A percentile compares a stretch with the other conserved stretches of the same genome.
Evolutionary conservation across 1,140 invertebrate genomes (phyloP).

Genomic region (Globodera rostochiensis): DNA sequence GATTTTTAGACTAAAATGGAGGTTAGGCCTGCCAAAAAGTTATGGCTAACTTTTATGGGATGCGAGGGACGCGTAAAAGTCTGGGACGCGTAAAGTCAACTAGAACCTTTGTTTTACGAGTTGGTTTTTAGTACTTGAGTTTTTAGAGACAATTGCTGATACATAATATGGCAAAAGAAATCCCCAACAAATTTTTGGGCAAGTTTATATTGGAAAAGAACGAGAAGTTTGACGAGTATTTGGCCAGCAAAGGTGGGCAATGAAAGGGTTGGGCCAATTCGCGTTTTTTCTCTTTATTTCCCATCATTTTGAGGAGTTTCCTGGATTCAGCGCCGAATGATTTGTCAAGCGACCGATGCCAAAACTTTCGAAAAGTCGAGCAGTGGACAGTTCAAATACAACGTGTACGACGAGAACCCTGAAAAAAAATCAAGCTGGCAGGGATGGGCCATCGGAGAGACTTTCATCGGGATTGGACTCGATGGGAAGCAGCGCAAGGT

Average conservation of each 20-base stretch:
- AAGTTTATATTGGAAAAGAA: conserved; percentile 56
- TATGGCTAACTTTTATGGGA: no score
- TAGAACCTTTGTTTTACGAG: no score
- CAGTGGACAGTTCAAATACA: conserved; percentile 42
- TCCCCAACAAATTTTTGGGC: conserved; percentile 59
- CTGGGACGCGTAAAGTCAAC: no score
- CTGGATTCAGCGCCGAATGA: conserved; percentile 64
- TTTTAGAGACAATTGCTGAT: no score
- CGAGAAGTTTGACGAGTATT: conserved; percentile 63
- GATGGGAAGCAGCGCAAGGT: conserved; percentile 52
- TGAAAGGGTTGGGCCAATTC: conserved; percentile 5
- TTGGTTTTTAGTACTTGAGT: no score
- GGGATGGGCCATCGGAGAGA: conserved; percentile 41
- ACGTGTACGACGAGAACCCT: conserved; percentile 48
- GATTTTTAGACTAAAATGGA: no score
- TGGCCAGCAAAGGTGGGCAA: conserved; percentile 48
- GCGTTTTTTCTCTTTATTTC: no score
- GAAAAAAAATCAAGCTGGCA: conserved; percentile 52
- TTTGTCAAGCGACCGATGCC: conserved; percentile 57
- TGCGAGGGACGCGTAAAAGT: no score
- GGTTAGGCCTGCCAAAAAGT: no score
- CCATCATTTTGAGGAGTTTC: conserved; percentile 46
- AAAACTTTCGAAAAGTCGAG: conserved; percentile 50
- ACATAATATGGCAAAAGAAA: no score
- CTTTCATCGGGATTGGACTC: conserved; percentile 48